These are phyloP conservation scores for Scopus umbretta DNA, from an alignment of 2,113 vertebrate genomes.

Conservation along the genomic window DNA sequence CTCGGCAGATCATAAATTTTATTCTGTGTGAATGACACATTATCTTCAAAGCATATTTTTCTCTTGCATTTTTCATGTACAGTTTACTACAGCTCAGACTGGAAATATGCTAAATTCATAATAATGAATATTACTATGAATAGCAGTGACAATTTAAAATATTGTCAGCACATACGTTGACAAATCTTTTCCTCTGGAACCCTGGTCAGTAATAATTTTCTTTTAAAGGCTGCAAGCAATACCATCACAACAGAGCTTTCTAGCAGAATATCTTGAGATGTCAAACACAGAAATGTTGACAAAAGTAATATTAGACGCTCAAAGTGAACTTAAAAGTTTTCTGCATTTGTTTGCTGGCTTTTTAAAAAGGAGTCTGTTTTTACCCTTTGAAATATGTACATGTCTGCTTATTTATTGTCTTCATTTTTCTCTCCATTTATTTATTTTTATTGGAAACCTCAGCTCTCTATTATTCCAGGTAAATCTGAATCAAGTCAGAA, in stretches of 20 bases:
- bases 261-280: neutral
- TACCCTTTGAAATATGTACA: neutral
- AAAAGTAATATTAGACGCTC: neutral
- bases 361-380: neutral
- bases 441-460: neutral
- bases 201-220: neutral
- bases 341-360: neutral
- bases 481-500: neutral
- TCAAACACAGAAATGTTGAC: neutral
- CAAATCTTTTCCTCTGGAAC: constrained; percentile 21
- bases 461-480: neutral
- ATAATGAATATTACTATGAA: constrained; percentile 41
- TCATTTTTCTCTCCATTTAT: neutral
- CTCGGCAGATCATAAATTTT: constrained; percentile 60
- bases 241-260: neutral
- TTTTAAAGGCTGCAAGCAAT: neutral
- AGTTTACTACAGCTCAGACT: constrained; percentile 54
- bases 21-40: constrained; percentile 58
- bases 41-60: constrained; percentile 65
- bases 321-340: neutral
- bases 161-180: neutral
- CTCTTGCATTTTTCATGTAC: constrained; percentile 54
- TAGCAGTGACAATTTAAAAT: constrained; percentile 36
- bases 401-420: neutral
- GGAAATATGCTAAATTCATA: constrained; percentile 59